phyloP scores from a whole-genome alignment of 2,888 invertebrate genomes.

The Calameuta pallipes region DNA sequence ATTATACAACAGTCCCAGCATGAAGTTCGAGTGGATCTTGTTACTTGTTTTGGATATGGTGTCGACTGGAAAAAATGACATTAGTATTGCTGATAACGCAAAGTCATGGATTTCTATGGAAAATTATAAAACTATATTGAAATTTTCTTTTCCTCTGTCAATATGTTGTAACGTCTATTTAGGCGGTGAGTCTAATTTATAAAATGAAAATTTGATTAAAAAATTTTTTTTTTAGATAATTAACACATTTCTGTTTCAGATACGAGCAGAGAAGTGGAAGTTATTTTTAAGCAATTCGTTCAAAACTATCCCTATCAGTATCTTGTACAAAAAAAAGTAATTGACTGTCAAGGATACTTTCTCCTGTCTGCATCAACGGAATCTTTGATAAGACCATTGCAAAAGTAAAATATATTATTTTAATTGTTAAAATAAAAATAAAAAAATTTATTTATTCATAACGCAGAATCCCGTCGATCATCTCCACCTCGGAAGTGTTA shows the following conservation, averaged over 20 bases:
- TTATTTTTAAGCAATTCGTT: constrained; percentile 44
- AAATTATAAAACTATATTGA: constrained; percentile 37
- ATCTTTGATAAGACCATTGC: constrained; percentile 26
- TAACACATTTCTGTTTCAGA: constrained; percentile 27
- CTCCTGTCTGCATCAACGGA: constrained; percentile 36
- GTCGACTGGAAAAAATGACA: constrained; percentile 15
- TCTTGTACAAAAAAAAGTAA: constrained; percentile 27
- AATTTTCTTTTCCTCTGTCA: constrained; percentile 36
- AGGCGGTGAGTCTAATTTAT: constrained; percentile 29
- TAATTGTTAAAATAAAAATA: not conserved
- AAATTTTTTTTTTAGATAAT: not conserved
- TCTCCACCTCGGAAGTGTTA: constrained; percentile 47
- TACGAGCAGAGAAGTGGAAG: constrained; percentile 24
- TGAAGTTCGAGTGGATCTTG: not conserved
- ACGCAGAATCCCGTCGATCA: constrained; percentile 41
- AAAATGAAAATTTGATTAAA: too few species aligned
- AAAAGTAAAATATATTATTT: constrained; percentile 15
- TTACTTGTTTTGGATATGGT: not conserved
- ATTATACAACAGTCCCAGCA: not conserved
- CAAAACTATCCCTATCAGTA: constrained; percentile 46
- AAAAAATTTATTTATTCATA: not conserved
- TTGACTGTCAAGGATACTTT: constrained; percentile 46
- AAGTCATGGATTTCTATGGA: constrained; percentile 41
- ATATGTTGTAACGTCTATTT: constrained; percentile 47
- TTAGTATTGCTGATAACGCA: constrained; percentile 16